phyloP scores from a whole-genome alignment of 1,140 invertebrate species.

The Lysiphlebus fabarum region DNA sequence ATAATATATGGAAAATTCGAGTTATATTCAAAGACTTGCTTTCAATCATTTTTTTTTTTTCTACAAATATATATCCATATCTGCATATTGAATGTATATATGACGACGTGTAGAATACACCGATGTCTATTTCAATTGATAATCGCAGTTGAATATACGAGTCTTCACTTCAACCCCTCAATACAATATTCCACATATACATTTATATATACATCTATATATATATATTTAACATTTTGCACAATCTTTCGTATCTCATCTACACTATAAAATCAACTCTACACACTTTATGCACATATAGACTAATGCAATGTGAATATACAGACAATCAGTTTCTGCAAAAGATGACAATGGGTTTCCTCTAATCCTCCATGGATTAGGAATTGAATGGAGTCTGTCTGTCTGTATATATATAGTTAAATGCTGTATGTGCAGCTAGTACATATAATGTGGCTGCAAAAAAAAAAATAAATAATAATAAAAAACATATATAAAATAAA shows the following conservation, averaged over 20 bases:
- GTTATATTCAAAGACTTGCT: conserved; percentile 8
- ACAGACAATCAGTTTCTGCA: conserved; percentile 32
- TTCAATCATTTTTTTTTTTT: conserved; percentile 9
- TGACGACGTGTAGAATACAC: conserved; percentile 14
- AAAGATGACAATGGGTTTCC: conserved; percentile 50
- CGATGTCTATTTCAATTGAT: conserved; percentile 23
- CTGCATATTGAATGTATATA: not conserved
- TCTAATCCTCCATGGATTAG: conserved; percentile 51
- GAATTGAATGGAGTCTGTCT: conserved; percentile 35
- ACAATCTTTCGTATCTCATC: conserved; percentile 8
- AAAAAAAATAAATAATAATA: not conserved
- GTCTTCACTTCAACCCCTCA: not conserved
- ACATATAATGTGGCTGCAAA: not conserved
- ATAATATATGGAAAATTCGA: conserved; percentile 3
- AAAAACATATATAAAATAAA: not conserved
- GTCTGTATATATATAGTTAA: not conserved
- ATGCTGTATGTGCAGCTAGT: not conserved
- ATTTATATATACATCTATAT: too few species aligned
- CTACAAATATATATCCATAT: too few species aligned
- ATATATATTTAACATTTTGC: conserved; percentile 3
- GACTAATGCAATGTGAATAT: too few species aligned
- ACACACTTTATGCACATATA: conserved; percentile 10
- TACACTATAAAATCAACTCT: too few species aligned
- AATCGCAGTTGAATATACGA: conserved; percentile 22
- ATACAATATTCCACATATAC: conserved; percentile 5